phyloP scores from a whole-genome alignment of 2,797 vertebrate genomes.

The Poeciliopsis presidionis region DNA sequence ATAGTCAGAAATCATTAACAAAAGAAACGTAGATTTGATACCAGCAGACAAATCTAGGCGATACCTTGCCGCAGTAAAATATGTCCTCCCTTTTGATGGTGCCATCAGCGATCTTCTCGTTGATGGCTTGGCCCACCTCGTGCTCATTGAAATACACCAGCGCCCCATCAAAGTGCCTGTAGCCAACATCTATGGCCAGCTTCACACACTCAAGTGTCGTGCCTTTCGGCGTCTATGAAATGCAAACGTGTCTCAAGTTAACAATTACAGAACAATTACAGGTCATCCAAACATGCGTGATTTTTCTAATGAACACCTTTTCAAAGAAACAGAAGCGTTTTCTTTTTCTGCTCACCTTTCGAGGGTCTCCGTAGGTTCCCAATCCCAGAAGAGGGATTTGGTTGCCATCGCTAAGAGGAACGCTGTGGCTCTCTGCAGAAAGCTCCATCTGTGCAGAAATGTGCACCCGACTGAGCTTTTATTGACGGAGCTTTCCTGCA shows the following conservation, averaged over 20 bases:
- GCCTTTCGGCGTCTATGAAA: slow-evolving; percentile 84
- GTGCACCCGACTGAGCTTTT: not conserved
- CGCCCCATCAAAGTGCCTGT: slow-evolving; percentile 92
- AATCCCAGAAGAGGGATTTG: slow-evolving; percentile 88
- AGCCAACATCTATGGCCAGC: slow-evolving; percentile 88
- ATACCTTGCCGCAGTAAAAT: slow-evolving; percentile 96
- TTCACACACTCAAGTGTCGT: slow-evolving; percentile 83
- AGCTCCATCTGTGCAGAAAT: slow-evolving; percentile 61
- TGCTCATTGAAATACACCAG: slow-evolving; percentile 90
- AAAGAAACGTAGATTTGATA: not conserved
- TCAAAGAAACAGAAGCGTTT: not conserved
- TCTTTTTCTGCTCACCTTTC: slow-evolving; percentile 75
- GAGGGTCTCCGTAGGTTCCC: slow-evolving; percentile 88
- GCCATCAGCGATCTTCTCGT: slow-evolving; percentile 91
- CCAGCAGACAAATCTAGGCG: not conserved
- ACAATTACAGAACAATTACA: not conserved
- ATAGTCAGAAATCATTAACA: not conserved
- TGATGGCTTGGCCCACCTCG: slow-evolving; percentile 91
- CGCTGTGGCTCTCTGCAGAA: slow-evolving; percentile 77
- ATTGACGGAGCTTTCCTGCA: not conserved
- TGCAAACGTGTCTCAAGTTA: not conserved
- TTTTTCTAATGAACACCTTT: not conserved
- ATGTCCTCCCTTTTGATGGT: slow-evolving; percentile 89
- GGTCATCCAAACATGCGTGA: not conserved
- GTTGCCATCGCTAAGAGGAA: slow-evolving; percentile 87